Base-by-base conservation (phyloP, 2,797 vertebrate genomes). In the Falco columbarius region DNA sequence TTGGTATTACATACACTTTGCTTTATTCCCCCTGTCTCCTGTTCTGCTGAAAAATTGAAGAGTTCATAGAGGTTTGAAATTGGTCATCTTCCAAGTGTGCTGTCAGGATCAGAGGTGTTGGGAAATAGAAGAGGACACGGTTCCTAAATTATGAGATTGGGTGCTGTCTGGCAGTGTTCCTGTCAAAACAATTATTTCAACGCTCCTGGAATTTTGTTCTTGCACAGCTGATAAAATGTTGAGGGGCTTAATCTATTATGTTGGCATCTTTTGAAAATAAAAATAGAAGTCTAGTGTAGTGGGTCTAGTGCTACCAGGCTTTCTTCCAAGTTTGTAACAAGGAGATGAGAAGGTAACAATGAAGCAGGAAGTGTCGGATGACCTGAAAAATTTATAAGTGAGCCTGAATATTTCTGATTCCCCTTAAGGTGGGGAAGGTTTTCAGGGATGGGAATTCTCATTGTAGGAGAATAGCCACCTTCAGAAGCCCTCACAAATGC, bases 121-220 rank as follows among this genome's bases (percentile, higher is more conserved):
- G 74, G 71, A 94, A 89, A 87, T 6, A 76, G 20, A 61, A 59
- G 82, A 88, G n/a, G 70, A 66, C 32, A 18, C 30, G 32, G 71
- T 80, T 80, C 30, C 21, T 76, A 73, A 85, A 82, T 71, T 1
- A 82, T 91, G 92, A 92, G 62, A 65, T 82, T 82, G 59, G 14
- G 46, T 83, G 63, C 55, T 92, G 77, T 87, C 71, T 92, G 89
- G 32, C 17, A 1, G 52, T 74, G 63, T 85, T 85, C 74, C 89
- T 93, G 81, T 93, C 81, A 67, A 81, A 91, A 74, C 46, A 91
- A 42, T 77, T 89, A 93, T 91, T 96, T 95, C 71, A 85, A 3
- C 2, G 10, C 70, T 92, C 32, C 74, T 95, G 71, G 77, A 81
- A 65, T 83, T 88, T 54, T 74, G 13, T 56, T 92, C 79, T 76